Evolutionary conservation across 2,797 vertebrate genomes (phyloP).

Genomic region (Microctenopoma lineatum): DNA sequence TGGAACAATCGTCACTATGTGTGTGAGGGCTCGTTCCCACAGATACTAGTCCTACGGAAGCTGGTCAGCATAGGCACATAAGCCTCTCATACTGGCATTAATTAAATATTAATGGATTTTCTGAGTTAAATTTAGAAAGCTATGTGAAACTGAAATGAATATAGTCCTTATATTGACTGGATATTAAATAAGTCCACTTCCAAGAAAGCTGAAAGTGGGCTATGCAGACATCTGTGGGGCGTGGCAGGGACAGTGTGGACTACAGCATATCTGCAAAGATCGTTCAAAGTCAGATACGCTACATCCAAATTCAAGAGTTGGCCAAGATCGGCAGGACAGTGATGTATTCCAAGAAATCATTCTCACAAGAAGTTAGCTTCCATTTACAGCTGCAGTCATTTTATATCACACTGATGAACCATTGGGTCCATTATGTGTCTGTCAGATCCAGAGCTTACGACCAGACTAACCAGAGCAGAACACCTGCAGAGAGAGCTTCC

Average conservation of each 20-base stretch:
- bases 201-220: slow-evolving; percentile 20
- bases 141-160: slow-evolving; percentile 51
- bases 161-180: slow-evolving; percentile 37
- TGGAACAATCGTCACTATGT: slow-evolving; percentile 49
- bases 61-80: slow-evolving; percentile 65
- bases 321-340: slow-evolving; percentile 12
- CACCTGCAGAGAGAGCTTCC: background rate
- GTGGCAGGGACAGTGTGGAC: slow-evolving; percentile 24
- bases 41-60: slow-evolving; percentile 54
- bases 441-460: background rate
- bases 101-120: slow-evolving; percentile 77
- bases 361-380: background rate
- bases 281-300: slow-evolving; percentile 2
- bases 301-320: background rate
- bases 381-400: background rate
- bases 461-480: background rate
- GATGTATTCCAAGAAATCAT: background rate
- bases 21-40: slow-evolving; percentile 33
- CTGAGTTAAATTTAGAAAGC: slow-evolving; percentile 75
- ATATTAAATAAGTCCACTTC: slow-evolving; percentile 33
- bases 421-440: background rate
- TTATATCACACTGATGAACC: background rate
- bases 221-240: slow-evolving; percentile 13
- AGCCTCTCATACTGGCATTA: slow-evolving; percentile 56
- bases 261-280: slow-evolving; percentile 21